A percentile compares a stretch with the other conserved stretches of the same genome.
These are phyloP conservation scores for Leptobrachium leishanense DNA, from an alignment of 2,113 vertebrate species.

Conservation along the genomic window DNA sequence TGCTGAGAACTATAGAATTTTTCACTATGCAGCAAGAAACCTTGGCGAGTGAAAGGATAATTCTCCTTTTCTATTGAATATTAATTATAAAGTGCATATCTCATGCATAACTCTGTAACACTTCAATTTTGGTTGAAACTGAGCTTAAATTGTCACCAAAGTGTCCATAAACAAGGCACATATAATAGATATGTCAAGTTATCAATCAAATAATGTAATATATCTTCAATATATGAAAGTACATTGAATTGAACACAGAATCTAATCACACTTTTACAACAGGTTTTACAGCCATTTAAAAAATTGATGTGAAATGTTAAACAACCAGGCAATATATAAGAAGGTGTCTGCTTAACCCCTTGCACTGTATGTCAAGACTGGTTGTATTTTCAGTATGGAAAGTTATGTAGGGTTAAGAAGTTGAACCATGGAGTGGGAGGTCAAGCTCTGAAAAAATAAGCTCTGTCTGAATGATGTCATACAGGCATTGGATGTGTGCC, in stretches of 20 bases:
- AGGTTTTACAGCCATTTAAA: neutral
- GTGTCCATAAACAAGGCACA: constrained; percentile 25
- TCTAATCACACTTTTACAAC: neutral
- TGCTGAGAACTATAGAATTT: constrained; percentile 16
- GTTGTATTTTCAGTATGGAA: too few relatives aligned
- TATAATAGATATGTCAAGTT: constrained; percentile 42
- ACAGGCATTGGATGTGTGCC: too few relatives aligned
- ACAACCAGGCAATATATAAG: too few relatives aligned
- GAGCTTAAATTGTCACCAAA: constrained; percentile 24
- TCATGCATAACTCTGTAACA: constrained; percentile 9
- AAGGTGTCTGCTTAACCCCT: too few relatives aligned
- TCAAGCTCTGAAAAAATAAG: too few relatives aligned
- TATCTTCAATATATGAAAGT: neutral
- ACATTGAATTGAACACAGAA: constrained; percentile 14
- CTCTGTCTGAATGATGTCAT: too few relatives aligned
- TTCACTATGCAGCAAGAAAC: constrained; percentile 3
- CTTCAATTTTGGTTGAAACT: constrained; percentile 9
- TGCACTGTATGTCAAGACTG: too few relatives aligned
- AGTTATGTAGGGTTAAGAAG: too few relatives aligned
- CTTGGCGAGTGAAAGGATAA: constrained; percentile 30
- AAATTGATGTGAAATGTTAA: too few relatives aligned
- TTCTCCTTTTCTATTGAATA: constrained; percentile 25
- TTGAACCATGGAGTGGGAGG: too few relatives aligned
- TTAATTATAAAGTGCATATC: constrained; percentile 40
- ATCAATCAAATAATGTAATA: constrained; percentile 27